Base-by-base conservation (phyloP, 2,113 vertebrate genomes). In the Indicator indicator region DNA sequence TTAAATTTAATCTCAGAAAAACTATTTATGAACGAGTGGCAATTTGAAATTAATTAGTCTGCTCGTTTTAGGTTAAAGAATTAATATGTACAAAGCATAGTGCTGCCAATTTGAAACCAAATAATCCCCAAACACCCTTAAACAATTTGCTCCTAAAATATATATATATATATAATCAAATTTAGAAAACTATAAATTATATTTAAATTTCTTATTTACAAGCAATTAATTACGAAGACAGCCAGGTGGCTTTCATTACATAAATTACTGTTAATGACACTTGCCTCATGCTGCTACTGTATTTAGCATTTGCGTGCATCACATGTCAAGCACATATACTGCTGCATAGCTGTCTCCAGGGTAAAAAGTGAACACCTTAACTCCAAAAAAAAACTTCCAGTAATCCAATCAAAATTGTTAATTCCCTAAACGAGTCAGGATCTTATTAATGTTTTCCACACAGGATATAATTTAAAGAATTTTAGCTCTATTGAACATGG, bases 201-300 rank as follows among this genome's bases (percentile, higher is more conserved):
- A 98, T 98, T 98, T 97, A 98, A 98, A 98, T 98, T 98, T 98
- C 98, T 98, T 98, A 99, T 99, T 99, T 98, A 98, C 98, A 99
- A 99, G 98, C 98, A 99, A 99, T 99, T 99, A 98, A 99, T 99
- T 99, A 99, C 97, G 94, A 99, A 98, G 98, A 98, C 98, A 98
- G 98, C 98, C 98, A 98, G 98, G 98, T 98, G 98, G 97, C 97
- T 98, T 98, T 98, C 98, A 98, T 97, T 98, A 98, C 98, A 98
- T 98, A 98, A 99, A 99, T 99, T 99, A 98, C 98, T 98, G 98
- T 98, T 99, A 99, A 99, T 99, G 99, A 98, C 98, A 98, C 97
- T 98, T 98, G 98, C 97, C 98, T 99, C 99, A 98, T 98, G 99
- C 98, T 99, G 98, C 94, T 97, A 98, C 98, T 98, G 98, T 98